These are phyloP conservation scores for Otus sunia DNA, from an alignment of 2,113 vertebrate species.

Conservation along the genomic window DNA sequence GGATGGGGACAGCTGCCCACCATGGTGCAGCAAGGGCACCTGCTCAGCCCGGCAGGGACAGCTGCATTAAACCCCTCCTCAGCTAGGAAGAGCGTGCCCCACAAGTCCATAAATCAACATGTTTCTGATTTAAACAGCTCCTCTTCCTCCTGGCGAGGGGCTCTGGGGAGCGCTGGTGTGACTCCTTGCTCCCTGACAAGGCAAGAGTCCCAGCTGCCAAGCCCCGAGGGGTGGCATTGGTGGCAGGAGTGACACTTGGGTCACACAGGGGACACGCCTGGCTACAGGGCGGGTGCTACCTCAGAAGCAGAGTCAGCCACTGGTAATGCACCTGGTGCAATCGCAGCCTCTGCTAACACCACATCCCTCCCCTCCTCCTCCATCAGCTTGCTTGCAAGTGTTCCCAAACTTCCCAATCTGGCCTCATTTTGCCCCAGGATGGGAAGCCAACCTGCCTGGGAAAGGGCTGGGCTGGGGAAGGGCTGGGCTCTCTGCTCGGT, in stretches of 20 bases:
- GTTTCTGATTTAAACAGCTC: neutral
- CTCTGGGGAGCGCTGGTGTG: neutral
- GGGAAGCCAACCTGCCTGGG: neutral
- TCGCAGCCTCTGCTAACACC: neutral
- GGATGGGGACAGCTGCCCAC: neutral
- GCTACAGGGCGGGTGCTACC: neutral
- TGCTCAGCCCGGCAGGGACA: neutral
- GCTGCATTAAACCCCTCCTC: neutral
- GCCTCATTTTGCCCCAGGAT: rapidly evolving
- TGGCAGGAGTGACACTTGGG: neutral
- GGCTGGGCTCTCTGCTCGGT: neutral
- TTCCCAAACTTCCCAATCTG: neutral
- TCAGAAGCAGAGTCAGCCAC: neutral
- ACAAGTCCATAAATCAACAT: rapidly evolving
- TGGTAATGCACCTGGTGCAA: rapidly evolving
- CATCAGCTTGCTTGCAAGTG: neutral
- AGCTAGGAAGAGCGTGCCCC: rapidly evolving
- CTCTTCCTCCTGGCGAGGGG: neutral
- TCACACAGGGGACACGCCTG: neutral
- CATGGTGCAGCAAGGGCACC: too few species aligned
- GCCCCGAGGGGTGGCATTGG: neutral
- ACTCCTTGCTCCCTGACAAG: neutral
- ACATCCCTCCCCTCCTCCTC: neutral
- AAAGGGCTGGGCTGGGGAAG: neutral
- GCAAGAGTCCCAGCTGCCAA: neutral